These are phyloP conservation scores for Agriopis leucophaearia DNA, from an alignment of 2,888 invertebrate genomes.

Conservation along the genomic window DNA sequence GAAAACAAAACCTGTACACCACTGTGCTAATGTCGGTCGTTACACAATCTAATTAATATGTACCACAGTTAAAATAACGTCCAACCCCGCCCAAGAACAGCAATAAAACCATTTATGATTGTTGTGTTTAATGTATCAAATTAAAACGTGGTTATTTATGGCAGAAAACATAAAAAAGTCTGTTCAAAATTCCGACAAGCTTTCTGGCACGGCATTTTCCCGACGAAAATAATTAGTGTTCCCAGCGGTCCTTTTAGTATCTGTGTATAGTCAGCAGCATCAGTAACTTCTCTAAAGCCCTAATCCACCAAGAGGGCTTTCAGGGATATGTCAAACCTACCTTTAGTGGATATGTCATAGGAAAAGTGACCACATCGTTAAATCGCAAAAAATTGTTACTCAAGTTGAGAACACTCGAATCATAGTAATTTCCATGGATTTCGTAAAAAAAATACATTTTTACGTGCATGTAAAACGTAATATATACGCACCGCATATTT, in stretches of 20 bases:
- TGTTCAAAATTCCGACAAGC: constrained; percentile 50
- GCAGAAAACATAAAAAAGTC: constrained; percentile 47
- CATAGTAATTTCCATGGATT: too few relatives aligned
- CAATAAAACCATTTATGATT: constrained; percentile 47
- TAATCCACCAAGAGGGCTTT: too few relatives aligned
- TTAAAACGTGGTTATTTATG: constrained; percentile 48
- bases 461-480: too few relatives aligned
- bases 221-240: constrained; percentile 54
- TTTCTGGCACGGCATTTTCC: constrained; percentile 52
- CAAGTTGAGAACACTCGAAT: too few relatives aligned
- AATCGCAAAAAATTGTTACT: too few relatives aligned
- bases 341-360: too few relatives aligned
- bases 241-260: constrained; percentile 47
- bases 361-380: too few relatives aligned
- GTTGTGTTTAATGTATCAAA: constrained; percentile 43
- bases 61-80: constrained; percentile 34
- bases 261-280: constrained; percentile 36
- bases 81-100: constrained; percentile 36
- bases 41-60: constrained; percentile 26
- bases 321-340: too few relatives aligned
- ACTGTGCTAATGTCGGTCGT: constrained; percentile 14
- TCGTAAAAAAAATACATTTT: too few relatives aligned
- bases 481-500: too few relatives aligned
- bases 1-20: not conserved
- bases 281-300: not conserved